Percentiles rank a stretch among this genome's conserved stretches.
These are phyloP conservation scores for Bryconaethiops microstoma DNA, from an alignment of 2,797 vertebrate genomes.

Conservation along the genomic window DNA sequence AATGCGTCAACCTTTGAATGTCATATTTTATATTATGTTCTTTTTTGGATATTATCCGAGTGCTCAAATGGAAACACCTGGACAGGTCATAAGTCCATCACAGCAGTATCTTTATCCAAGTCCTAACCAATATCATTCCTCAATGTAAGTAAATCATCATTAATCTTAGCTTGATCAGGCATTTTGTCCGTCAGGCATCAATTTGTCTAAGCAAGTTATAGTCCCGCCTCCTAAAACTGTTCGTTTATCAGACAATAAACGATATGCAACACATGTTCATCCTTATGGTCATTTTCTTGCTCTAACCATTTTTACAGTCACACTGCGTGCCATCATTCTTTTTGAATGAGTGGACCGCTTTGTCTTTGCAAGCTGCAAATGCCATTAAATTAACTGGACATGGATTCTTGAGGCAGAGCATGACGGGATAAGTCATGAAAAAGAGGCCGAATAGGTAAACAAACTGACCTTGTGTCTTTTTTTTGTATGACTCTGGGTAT, in stretches of 20 bases:
- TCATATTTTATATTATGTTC: no score
- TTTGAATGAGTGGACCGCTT: conserved; percentile 12
- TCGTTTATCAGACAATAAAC: conserved; percentile 28
- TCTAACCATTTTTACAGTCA: neutral
- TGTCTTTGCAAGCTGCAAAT: conserved; percentile 37
- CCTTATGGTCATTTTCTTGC: conserved; percentile 26
- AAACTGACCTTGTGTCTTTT: conserved; percentile 28
- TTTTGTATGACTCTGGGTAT: no score
- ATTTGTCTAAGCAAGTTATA: conserved; percentile 28
- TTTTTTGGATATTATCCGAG: no score
- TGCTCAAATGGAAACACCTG: no score
- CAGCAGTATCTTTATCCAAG: neutral
- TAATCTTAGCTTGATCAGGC: conserved; percentile 13
- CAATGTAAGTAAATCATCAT: neutral
- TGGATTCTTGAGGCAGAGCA: conserved; percentile 51
- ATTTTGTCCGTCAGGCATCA: conserved; percentile 28
- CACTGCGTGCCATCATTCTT: neutral
- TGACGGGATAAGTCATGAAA: conserved; percentile 28
- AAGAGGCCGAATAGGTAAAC: conserved; percentile 61
- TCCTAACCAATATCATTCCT: no score
- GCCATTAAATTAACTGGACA: conserved; percentile 54
- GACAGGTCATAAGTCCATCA: no score
- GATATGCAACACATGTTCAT: conserved; percentile 31
- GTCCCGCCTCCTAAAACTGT: conserved; percentile 12
- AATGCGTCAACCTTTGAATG: no score